These are phyloP conservation scores for Hylaea fasciaria DNA, from an alignment of 2,888 invertebrate species.

Conservation along the genomic window DNA sequence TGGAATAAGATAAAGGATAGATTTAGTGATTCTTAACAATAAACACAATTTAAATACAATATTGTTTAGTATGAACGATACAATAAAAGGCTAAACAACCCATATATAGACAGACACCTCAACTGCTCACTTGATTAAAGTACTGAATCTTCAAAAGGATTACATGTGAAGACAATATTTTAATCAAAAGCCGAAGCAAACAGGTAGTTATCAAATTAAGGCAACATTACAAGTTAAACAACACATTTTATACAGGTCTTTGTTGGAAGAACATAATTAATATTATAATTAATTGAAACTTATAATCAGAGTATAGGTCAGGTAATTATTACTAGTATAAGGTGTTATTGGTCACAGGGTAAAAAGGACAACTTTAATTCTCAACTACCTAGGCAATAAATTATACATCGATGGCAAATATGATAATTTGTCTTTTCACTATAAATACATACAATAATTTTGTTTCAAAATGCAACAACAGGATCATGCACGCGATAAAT, in stretches of 20 bases:
- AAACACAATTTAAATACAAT: conserved; percentile 68
- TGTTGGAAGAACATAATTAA: conserved; percentile 19
- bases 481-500: background rate
- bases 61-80: conserved; percentile 59
- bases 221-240: conserved; percentile 30
- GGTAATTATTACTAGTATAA: too few species aligned
- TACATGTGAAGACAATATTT: too few species aligned
- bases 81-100: conserved; percentile 69
- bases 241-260: conserved; percentile 19
- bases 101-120: conserved; percentile 76
- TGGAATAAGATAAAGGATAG: conserved; percentile 80
- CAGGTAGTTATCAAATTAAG: conserved; percentile 54
- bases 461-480: background rate
- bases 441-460: background rate
- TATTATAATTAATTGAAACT: too few species aligned
- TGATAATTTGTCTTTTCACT: background rate
- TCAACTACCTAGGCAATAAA: too few species aligned
- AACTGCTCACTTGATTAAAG: conserved; percentile 21
- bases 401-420: too few species aligned
- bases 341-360: too few species aligned
- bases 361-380: too few species aligned
- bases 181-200: too few species aligned
- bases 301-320: too few species aligned
- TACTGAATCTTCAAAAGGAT: too few species aligned
- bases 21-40: conserved; percentile 69